Evolutionary conservation across 2,797 vertebrate species (phyloP).

Genomic region (Coilia nasus): DNA sequence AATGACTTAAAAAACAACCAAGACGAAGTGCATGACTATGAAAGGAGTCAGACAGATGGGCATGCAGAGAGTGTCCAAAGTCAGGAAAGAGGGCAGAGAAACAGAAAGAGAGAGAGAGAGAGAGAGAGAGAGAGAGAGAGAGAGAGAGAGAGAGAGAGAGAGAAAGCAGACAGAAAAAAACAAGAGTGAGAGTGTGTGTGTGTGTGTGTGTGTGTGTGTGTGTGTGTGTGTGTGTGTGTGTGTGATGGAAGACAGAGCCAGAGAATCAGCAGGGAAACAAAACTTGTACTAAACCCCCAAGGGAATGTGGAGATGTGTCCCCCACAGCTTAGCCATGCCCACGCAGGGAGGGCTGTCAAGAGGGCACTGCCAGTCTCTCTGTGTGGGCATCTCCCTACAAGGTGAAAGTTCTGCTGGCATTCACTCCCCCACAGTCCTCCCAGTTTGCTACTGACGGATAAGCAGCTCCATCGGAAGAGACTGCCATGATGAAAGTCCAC

Average conservation of each 20-base stretch:
- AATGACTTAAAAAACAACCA: background rate
- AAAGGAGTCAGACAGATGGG: conserved; percentile 27
- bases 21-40: background rate
- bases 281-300: background rate
- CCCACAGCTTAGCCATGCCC: background rate
- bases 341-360: too few relatives aligned
- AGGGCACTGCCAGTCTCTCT: background rate
- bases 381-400: background rate
- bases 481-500: conserved; percentile 61
- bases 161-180: background rate
- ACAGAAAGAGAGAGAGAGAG: conserved; percentile 47
- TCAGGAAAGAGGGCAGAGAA: conserved; percentile 11
- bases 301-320: background rate
- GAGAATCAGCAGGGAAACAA: background rate
- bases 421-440: conserved; percentile 41
- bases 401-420: background rate
- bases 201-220: background rate
- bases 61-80: background rate
- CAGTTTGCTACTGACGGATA: conserved; percentile 60
- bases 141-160: background rate
- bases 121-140: conserved; percentile 47
- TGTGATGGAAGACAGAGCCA: background rate
- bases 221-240: too few relatives aligned
- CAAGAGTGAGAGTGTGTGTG: background rate
- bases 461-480: conserved; percentile 61